Evolutionary conservation across 2,797 vertebrate genomes (phyloP).

Genomic region (Linurgus olivaceus): DNA sequence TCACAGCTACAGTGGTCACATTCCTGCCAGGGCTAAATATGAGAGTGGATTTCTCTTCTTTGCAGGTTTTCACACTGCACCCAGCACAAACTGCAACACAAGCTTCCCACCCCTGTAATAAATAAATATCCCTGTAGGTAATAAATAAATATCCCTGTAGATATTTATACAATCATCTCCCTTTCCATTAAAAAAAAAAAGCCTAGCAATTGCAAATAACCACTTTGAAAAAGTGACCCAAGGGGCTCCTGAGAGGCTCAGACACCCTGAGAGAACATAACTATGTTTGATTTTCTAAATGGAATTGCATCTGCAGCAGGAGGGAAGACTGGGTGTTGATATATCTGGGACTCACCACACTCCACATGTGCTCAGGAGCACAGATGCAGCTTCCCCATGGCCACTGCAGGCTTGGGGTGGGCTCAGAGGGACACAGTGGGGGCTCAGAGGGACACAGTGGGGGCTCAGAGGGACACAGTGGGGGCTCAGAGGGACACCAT

Average conservation of each 20-base stretch:
- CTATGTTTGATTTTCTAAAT: neutral
- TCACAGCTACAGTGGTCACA: neutral
- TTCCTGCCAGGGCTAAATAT: neutral
- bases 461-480: neutral
- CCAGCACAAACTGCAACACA: accelerated
- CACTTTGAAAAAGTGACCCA: neutral
- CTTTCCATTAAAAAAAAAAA: neutral
- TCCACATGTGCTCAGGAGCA: neutral
- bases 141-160: neutral
- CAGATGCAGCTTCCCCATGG: accelerated
- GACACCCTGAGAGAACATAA: neutral
- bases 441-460: neutral
- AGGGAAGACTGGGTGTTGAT: neutral
- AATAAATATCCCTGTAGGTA: too few relatives aligned
- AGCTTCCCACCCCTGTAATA: neutral
- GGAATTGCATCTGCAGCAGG: neutral
- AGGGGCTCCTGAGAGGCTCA: neutral
- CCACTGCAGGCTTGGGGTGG: accelerated
- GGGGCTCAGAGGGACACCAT: neutral
- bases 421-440: neutral
- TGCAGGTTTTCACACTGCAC: neutral
- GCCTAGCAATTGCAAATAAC: neutral
- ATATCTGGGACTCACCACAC: neutral
- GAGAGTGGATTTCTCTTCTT: neutral
- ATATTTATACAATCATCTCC: neutral